Evolutionary conservation across 2,113 vertebrate species (phyloP).

Genomic region (Oncorhynchus tshawytscha): DNA sequence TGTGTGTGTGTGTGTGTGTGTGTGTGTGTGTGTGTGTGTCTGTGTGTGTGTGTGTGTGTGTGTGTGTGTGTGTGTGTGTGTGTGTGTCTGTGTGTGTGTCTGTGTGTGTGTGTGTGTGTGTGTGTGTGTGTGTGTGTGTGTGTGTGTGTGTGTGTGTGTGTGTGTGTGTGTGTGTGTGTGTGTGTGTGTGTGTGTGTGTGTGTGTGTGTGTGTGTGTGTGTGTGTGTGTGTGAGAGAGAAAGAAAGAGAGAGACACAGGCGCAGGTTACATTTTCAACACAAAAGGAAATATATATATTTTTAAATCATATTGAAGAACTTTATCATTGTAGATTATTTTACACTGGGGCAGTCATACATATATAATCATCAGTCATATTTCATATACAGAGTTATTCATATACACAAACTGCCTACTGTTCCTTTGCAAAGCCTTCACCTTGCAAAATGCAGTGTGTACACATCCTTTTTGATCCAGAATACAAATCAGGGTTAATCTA

Average conservation of each 20-base stretch:
- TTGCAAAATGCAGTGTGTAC: slow-evolving; percentile 63
- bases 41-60: too few relatives aligned
- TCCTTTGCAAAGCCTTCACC: slow-evolving; percentile 77
- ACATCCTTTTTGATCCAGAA: slow-evolving; percentile 74
- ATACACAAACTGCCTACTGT: slow-evolving; percentile 76
- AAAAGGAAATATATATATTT: slow-evolving; percentile 89
- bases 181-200: too few relatives aligned
- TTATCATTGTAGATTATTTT: slow-evolving; percentile 81
- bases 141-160: too few relatives aligned
- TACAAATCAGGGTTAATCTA: slow-evolving; percentile 73
- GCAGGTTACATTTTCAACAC: slow-evolving; percentile 80
- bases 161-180: too few relatives aligned
- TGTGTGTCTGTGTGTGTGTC: too few relatives aligned
- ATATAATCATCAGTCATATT: slow-evolving; percentile 68
- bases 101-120: too few relatives aligned
- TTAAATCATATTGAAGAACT: slow-evolving; percentile 84
- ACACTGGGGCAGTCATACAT: slow-evolving; percentile 82
- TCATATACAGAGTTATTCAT: slow-evolving; percentile 77
- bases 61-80: too few relatives aligned
- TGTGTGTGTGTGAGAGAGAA: slow-evolving; percentile 30
- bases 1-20: too few relatives aligned
- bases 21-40: too few relatives aligned
- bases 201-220: too few relatives aligned
- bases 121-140: too few relatives aligned
- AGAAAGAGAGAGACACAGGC: slow-evolving; percentile 74